Conservation (phyloP, 2,113 vertebrate genomes). For the Tympanuchus pallidicinctus region DNA sequence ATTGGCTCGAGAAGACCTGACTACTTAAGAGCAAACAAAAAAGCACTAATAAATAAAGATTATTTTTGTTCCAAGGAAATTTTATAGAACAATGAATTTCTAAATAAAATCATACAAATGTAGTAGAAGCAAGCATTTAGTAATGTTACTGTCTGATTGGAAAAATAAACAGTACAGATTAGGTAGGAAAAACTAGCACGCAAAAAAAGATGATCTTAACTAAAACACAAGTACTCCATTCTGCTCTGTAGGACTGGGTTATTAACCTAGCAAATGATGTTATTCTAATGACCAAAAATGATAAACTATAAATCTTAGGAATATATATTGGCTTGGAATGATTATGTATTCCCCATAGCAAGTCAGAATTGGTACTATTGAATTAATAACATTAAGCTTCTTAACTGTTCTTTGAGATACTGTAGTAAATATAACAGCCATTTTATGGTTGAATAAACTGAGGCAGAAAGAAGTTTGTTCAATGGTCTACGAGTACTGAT, state of each 20-base stretch:
- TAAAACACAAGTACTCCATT: neutral
- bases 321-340: neutral
- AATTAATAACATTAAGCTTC: constrained; percentile 9
- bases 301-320: constrained; percentile 16
- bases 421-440: neutral
- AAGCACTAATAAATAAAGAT: neutral
- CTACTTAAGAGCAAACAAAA: neutral
- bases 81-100: neutral
- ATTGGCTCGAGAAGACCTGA: neutral
- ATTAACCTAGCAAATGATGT: constrained; percentile 9
- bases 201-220: neutral
- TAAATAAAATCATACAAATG: neutral
- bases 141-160: neutral
- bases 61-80: neutral
- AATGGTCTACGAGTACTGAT: neutral
- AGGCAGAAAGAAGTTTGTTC: constrained; percentile 7
- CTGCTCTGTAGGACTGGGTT: neutral
- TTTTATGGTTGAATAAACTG: constrained; percentile 28
- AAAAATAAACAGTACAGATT: neutral
- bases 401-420: constrained; percentile 15
- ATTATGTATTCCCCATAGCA: neutral
- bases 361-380: neutral
- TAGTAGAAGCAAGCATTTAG: neutral
- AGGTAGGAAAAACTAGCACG: neutral
- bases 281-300: neutral